These are phyloP conservation scores for Rhinella marina DNA, from an alignment of 2,797 vertebrate species.

Conservation along the genomic window DNA sequence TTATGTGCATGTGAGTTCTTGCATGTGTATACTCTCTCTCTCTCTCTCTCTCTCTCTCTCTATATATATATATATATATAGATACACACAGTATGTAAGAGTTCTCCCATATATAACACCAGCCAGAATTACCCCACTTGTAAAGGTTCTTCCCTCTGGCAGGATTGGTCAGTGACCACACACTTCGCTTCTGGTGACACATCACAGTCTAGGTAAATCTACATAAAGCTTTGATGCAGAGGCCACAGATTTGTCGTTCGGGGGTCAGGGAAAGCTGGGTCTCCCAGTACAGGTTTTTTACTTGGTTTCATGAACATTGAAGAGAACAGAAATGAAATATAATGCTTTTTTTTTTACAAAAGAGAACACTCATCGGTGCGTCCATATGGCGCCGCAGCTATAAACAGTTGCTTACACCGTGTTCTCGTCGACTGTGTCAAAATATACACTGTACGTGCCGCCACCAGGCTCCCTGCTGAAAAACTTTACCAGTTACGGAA, in stretches of 20 bases:
- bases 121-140: background rate
- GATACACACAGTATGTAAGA: too few relatives aligned
- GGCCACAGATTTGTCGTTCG: background rate
- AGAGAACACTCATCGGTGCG: background rate
- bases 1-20: too few relatives aligned
- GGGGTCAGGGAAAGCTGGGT: background rate
- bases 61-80: too few relatives aligned
- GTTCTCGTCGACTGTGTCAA: constrained; percentile 10
- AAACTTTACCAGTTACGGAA: background rate
- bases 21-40: too few relatives aligned
- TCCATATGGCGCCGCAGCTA: constrained; percentile 38
- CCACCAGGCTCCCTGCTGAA: background rate
- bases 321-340: background rate
- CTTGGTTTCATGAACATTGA: background rate
- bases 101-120: background rate
- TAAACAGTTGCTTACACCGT: constrained; percentile 37
- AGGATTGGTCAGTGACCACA: background rate
- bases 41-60: too few relatives aligned
- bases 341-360: constrained; percentile 4
- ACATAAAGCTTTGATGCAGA: background rate
- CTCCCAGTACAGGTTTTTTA: background rate
- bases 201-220: too few relatives aligned
- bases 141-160: background rate
- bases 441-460: background rate
- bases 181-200: too few relatives aligned